Percentiles rank a stretch among this genome's conserved stretches.
Evolutionary conservation across 2,797 vertebrate species (phyloP).

Genomic region (Tenualosa ilisha): DNA sequence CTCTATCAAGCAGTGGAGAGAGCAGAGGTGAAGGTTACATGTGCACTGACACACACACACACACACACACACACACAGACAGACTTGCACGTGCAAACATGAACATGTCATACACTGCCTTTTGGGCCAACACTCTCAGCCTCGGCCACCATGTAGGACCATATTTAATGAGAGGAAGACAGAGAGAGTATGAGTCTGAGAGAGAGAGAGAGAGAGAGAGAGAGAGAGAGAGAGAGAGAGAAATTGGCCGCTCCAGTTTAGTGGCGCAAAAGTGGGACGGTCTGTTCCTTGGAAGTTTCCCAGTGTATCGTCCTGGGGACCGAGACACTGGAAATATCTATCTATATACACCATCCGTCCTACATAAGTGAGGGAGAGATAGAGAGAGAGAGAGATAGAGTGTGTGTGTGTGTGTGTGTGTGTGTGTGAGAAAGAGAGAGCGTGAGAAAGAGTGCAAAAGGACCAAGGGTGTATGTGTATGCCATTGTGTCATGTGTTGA

Average conservation of each 20-base stretch:
- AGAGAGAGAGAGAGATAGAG: slow-evolving; percentile 45
- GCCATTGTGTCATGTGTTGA: slow-evolving; percentile 55
- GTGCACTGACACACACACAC: background rate
- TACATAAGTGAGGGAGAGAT: slow-evolving; percentile 69
- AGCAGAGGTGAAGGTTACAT: background rate
- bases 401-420: background rate
- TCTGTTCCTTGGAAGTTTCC: slow-evolving; percentile 84
- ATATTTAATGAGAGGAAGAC: background rate
- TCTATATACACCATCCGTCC: slow-evolving; percentile 79
- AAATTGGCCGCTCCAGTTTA: slow-evolving; percentile 81
- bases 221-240: slow-evolving; percentile 45
- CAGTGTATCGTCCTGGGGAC: slow-evolving; percentile 81
- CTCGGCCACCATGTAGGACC: background rate
- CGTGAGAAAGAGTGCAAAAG: slow-evolving; percentile 25
- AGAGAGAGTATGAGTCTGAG: background rate
- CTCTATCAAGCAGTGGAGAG: background rate
- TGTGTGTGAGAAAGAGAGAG: slow-evolving; percentile 56
- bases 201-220: background rate
- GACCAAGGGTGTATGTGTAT: slow-evolving; percentile 45
- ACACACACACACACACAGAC: background rate
- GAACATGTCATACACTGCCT: background rate
- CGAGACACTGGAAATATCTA: slow-evolving; percentile 80
- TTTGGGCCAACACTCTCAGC: background rate
- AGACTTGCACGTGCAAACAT: background rate
- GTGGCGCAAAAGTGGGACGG: slow-evolving; percentile 78